Base-by-base conservation (phyloP, 1,140 invertebrate species). In the Nomia melanderi region DNA sequence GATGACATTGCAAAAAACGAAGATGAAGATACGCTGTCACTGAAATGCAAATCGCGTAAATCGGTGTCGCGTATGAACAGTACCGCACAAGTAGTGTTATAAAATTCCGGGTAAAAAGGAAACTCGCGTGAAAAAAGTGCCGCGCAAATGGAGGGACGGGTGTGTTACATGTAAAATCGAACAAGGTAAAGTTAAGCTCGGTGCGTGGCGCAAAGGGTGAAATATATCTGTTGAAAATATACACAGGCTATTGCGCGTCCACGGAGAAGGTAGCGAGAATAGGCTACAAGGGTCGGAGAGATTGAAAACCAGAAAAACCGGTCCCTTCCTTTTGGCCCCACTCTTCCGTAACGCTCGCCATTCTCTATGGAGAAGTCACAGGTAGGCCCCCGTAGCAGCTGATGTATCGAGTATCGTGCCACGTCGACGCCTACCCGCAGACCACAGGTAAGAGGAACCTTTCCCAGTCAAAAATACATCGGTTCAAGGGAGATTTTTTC, bases 261-360 rank as follows among this genome's bases (percentile, higher is more conserved):
- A 6, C n/a, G n/a, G 20, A 25, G 66, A 70, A 70, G 54, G 71
- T 79, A 80, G 66, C 60, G 76, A 81, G 77, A 86, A 78, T 78
- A 78, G 79, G 74, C 77, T 86, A 73, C 59, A 63, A 76, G 73
- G 64, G 66, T 83, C 33, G 82, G 74, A 74, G 57, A 79, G 62
- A 75, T 77, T 74, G 77, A 77, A 90, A 91, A 91, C 90, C 88
- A 90, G 90, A 88, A 91, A 90, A 90, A 91, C 90, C 90, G 90
- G 90, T 88, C 87, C 57, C 54, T 67, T 82, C 29, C 65, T 78
- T 82, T 75, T 80, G 72, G 67, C 60, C 76, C 78, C 72, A 66
- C 82, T 75, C 57, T 60, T 74, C 53, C 56, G 76, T 77, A 63
- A 57, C 41, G 31, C 54, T 25, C 59, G 36, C 72, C 70, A 62